Conservation (phyloP, 1,140 invertebrate genomes). For the Drosophila novamexicana region DNA sequence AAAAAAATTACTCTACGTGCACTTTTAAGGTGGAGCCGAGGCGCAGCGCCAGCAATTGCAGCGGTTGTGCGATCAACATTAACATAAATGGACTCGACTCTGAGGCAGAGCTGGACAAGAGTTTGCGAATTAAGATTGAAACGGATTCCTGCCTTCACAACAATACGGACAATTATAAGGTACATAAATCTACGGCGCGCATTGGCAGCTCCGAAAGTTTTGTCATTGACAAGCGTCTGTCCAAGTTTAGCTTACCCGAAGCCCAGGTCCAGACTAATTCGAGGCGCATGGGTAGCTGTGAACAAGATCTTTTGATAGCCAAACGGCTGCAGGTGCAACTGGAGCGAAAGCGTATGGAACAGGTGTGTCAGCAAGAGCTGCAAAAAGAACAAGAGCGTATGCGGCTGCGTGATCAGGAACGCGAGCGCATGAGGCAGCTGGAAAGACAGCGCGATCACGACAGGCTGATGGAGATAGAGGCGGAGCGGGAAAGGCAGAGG, state of each 20-base stretch:
- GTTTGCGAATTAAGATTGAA: conserved; percentile 63
- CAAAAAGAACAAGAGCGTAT: conserved; percentile 21
- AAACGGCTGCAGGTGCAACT: conserved; percentile 19
- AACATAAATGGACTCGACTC: conserved; percentile 56
- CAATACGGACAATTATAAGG: conserved; percentile 43
- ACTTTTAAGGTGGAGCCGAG: conserved; percentile 6
- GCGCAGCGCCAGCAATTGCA: conserved; percentile 40
- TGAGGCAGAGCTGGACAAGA: conserved; percentile 37
- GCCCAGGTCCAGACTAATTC: background rate
- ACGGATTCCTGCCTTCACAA: conserved; percentile 47
- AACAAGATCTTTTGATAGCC: conserved; percentile 1
- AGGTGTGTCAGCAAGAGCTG: conserved; percentile 20
- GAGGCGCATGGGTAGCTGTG: background rate
- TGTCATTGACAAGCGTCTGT: conserved; percentile 64
- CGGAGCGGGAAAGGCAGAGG: conserved; percentile 37
- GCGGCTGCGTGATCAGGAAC: conserved; percentile 36
- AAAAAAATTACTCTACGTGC: conserved; percentile 5
- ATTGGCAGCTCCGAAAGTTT: conserved; percentile 22
- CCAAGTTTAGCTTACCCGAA: conserved; percentile 54
- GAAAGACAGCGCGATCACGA: conserved; percentile 47
- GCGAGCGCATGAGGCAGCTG: conserved; percentile 22
- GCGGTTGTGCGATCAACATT: conserved; percentile 70
- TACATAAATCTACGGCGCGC: background rate
- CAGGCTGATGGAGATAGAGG: conserved; percentile 38
- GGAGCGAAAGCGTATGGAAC: conserved; percentile 13